Evolutionary conservation across 2,797 vertebrate genomes (phyloP).

Genomic region (Spinibarbus caldwelli): DNA sequence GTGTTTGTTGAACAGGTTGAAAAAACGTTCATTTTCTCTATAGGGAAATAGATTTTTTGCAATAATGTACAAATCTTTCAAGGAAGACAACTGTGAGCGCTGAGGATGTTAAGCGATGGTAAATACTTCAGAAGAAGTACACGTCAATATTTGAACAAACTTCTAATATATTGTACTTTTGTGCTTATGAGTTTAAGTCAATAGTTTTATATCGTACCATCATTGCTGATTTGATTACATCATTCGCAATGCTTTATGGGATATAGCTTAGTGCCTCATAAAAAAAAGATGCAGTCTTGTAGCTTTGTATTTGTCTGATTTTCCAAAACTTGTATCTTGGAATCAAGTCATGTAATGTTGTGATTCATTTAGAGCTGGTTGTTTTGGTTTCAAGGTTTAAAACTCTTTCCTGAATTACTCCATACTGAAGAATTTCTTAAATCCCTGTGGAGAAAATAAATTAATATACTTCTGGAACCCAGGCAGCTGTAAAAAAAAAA

Average conservation of each 20-base stretch:
- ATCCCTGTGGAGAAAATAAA: slow-evolving; percentile 20
- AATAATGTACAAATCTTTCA: not conserved
- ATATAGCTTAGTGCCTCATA: not conserved
- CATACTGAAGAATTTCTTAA: not conserved
- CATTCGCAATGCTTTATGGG: not conserved
- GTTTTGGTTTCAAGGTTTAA: slow-evolving; percentile 17
- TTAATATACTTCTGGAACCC: not conserved
- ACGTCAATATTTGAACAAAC: slow-evolving; percentile 3
- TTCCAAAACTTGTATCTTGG: not conserved
- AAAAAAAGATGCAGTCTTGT: slow-evolving; percentile 5
- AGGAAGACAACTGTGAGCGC: not conserved
- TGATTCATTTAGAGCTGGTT: slow-evolving; percentile 7
- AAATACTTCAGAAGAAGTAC: not conserved
- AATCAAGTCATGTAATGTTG: not conserved
- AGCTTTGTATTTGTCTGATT: not conserved
- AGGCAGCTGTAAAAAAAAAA: slow-evolving; percentile 13
- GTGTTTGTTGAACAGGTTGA: not conserved
- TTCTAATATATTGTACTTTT: not conserved
- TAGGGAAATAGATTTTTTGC: not conserved
- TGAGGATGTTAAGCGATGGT: not conserved
- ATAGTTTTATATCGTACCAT: not conserved
- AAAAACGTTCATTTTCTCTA: not conserved
- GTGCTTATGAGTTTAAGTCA: not conserved
- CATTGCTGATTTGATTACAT: not conserved
- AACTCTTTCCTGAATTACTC: not conserved